Conservation (phyloP, 1,140 invertebrate genomes). For the Lerema accius region DNA sequence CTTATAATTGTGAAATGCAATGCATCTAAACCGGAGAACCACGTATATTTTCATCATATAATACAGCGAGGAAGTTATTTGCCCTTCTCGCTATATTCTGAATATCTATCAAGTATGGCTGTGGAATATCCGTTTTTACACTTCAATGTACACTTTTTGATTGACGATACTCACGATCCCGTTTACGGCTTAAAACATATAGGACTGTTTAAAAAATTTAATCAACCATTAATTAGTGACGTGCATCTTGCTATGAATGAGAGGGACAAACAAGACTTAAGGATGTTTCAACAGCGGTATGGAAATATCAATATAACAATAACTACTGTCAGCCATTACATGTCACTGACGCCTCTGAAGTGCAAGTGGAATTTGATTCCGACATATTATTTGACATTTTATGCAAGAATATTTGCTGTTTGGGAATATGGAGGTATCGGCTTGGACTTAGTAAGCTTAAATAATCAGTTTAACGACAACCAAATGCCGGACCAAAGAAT, state of each 20-base stretch:
- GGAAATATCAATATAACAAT: conserved; percentile 64
- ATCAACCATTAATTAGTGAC: conserved; percentile 38
- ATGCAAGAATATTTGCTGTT: conserved; percentile 61
- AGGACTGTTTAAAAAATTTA: conserved; percentile 46
- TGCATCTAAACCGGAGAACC: conserved; percentile 49
- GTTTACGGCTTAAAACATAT: conserved; percentile 37
- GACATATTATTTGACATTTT: conserved; percentile 56
- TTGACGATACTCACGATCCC: conserved; percentile 54
- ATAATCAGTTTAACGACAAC: conserved; percentile 49
- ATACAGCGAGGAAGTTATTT: conserved; percentile 43
- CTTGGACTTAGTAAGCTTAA: conserved; percentile 58
- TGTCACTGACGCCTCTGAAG: conserved; percentile 61
- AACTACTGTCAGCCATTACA: conserved; percentile 60
- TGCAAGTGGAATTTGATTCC: conserved; percentile 66
- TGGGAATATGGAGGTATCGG: conserved; percentile 70
- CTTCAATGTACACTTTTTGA: conserved; percentile 60
- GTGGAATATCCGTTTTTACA: conserved; percentile 53
- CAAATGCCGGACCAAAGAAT: conserved; percentile 49
- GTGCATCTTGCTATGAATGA: conserved; percentile 40
- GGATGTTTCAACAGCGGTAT: conserved; percentile 46
- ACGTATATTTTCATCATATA: conserved; percentile 65
- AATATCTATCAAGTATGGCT: conserved; percentile 62
- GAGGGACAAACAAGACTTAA: conserved; percentile 46
- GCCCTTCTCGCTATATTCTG: conserved; percentile 51
- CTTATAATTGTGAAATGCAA: conserved; percentile 58